Evolutionary conservation across 2,888 invertebrate species (phyloP).

Genomic region (Euproctis similis): DNA sequence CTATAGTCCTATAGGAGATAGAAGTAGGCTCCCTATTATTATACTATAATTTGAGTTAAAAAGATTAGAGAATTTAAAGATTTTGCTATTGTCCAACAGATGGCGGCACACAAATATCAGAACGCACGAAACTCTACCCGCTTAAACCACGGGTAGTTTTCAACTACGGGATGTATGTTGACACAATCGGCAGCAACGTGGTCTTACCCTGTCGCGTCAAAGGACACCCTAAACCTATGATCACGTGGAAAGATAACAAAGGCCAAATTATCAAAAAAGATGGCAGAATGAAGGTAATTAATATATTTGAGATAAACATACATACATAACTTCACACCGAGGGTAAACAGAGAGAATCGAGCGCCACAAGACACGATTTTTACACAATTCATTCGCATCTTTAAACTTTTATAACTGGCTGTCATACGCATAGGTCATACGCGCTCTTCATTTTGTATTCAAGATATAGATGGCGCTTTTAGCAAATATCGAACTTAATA

Average conservation of each 20-base stretch:
- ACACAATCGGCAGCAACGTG: constrained; percentile 77
- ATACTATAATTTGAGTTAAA: neutral
- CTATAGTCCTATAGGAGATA: too few relatives aligned
- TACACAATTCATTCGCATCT: too few relatives aligned
- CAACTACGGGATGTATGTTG: constrained; percentile 72
- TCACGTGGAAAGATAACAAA: constrained; percentile 80
- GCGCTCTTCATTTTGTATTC: too few relatives aligned
- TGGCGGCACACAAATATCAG: constrained; percentile 39
- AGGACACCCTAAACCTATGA: constrained; percentile 80
- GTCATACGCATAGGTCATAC: too few relatives aligned
- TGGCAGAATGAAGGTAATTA: constrained; percentile 67
- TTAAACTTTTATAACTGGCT: too few relatives aligned
- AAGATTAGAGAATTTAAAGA: too few relatives aligned
- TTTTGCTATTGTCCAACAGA: constrained; percentile 30
- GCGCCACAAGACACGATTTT: too few relatives aligned
- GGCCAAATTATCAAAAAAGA: constrained; percentile 70
- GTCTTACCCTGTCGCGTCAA: constrained; percentile 81
- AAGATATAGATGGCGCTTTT: constrained; percentile 1
- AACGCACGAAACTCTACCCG: constrained; percentile 60
- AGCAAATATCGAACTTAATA: neutral
- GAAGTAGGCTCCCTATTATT: too few relatives aligned
- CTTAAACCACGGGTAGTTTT: constrained; percentile 70
- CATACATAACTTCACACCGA: too few relatives aligned
- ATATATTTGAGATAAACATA: too few relatives aligned
- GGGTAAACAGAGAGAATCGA: too few relatives aligned